phyloP scores from a whole-genome alignment of 2,113 vertebrate species.

The Oostethus manadensis region DNA sequence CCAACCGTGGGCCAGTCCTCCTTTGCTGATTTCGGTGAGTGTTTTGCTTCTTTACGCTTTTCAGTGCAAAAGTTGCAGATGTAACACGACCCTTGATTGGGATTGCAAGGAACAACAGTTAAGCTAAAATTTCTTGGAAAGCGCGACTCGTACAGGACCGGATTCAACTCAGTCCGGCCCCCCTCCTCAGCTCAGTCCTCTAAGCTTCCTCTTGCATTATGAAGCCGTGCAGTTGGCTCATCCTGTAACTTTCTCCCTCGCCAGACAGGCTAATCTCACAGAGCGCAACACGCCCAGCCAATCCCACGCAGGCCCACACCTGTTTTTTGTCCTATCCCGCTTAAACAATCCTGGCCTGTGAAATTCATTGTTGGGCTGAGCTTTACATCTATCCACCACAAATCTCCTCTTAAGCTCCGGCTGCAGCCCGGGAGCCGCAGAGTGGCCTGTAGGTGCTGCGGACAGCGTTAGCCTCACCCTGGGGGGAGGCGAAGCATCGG shows the following conservation, averaged over 20 bases:
- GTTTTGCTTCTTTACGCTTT: neutral
- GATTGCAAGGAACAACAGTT: neutral
- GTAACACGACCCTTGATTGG: neutral
- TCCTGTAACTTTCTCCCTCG: conserved; percentile 31
- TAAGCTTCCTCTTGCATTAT: conserved; percentile 32
- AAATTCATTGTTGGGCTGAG: conserved; percentile 57
- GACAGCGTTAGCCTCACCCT: neutral
- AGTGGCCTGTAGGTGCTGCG: conserved; percentile 23
- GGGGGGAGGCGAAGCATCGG: no score
- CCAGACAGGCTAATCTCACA: conserved; percentile 31
- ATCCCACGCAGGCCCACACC: conserved; percentile 14
- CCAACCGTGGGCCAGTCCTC: conserved; percentile 81
- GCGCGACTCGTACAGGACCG: neutral
- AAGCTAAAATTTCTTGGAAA: conserved; percentile 5
- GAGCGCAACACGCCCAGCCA: neutral
- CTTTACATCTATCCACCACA: conserved; percentile 53
- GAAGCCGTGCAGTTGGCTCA: conserved; percentile 6
- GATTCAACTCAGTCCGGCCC: neutral
- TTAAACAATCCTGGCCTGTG: conserved; percentile 54
- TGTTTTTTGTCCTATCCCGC: conserved; percentile 51
- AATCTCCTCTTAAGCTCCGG: conserved; percentile 54
- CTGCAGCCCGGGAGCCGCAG: conserved; percentile 32
- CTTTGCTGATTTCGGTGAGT: conserved; percentile 93
- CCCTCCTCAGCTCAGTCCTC: conserved; percentile 18
- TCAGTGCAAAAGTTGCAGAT: neutral